Percentiles rank a stretch among this genome's conserved stretches.
These are phyloP conservation scores for Schizothorax lantsangensis DNA, from an alignment of 2,797 vertebrate genomes.

Conservation along the genomic window DNA sequence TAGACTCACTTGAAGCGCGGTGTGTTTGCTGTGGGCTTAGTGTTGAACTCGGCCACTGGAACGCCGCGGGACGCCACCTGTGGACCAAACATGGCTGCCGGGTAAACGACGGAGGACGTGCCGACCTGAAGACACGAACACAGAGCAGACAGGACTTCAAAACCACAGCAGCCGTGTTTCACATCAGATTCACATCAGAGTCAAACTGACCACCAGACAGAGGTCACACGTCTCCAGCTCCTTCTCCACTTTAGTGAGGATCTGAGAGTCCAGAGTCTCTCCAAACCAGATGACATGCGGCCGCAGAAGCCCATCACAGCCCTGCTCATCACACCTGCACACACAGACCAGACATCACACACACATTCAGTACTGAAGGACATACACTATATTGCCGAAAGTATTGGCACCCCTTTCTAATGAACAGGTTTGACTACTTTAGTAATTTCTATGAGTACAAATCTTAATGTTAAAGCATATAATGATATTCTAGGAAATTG, in stretches of 20 bases:
- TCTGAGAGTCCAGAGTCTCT: conserved; percentile 88
- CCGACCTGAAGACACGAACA: conserved; percentile 81
- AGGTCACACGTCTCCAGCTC: conserved; percentile 92
- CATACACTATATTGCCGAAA: not conserved
- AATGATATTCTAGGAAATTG: too few relatives aligned
- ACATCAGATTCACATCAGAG: not conserved
- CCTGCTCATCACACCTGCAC: conserved; percentile 84
- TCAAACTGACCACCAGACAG: conserved; percentile 88
- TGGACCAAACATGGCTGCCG: conserved; percentile 94
- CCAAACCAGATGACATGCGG: conserved; percentile 97
- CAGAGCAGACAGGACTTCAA: not conserved
- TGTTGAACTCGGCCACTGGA: conserved; percentile 95
- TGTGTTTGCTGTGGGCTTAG: conserved; percentile 81
- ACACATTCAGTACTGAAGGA: not conserved
- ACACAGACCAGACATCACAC: not conserved
- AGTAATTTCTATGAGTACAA: too few relatives aligned
- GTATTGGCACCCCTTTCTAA: too few relatives aligned
- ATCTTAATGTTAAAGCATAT: too few relatives aligned
- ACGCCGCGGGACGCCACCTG: conserved; percentile 90
- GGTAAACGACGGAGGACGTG: conserved; percentile 93
- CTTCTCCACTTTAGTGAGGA: conserved; percentile 89
- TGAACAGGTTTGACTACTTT: too few relatives aligned
- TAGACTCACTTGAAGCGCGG: conserved; percentile 85
- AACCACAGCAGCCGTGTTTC: too few relatives aligned
- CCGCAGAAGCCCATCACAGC: conserved; percentile 88